Percentiles rank a stretch among this genome's conserved stretches.
phyloP scores from a whole-genome alignment of 2,113 vertebrate species.

The human region GRCh38 chrX:150030501-150031000 shows the following conservation, averaged over 20 bases:
- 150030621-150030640: slow-evolving; percentile 10
- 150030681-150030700: background rate
- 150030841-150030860: too few relatives aligned
- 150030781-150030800: background rate
- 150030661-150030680: background rate
- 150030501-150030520: background rate
- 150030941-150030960: too few relatives aligned
- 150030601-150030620: background rate
- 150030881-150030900: too few relatives aligned
- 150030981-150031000: too few relatives aligned
- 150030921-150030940: too few relatives aligned
- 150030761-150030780: background rate
- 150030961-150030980: too few relatives aligned
- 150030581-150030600: slow-evolving; percentile 8
- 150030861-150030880: too few relatives aligned
- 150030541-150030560: background rate
- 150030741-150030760: background rate
- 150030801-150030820: background rate
- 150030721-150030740: background rate
- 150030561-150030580: background rate
- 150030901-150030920: too few relatives aligned
- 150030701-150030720: background rate
- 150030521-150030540: background rate
- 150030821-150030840: background rate
- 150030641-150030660: background rate